Evolutionary conservation across 2,797 vertebrate species (phyloP), one percentile per base, ranked within the genome.

Genomic region (Leptodactylus fallax): DNA sequence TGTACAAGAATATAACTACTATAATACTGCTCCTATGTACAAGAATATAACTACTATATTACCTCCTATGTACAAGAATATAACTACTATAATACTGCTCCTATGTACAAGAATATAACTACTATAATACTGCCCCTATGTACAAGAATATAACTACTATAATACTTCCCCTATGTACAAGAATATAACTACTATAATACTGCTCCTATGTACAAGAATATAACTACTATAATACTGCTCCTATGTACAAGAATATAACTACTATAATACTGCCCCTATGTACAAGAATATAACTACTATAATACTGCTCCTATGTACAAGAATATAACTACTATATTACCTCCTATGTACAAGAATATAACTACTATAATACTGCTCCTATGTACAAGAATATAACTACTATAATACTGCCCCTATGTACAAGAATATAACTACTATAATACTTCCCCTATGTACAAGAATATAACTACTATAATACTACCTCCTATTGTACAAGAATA

Each of bases 201-300:
- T 65, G 1, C n/a, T 6, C 21, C 23, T 69, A 69, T 69, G 25
- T 69, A 69, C 65, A 69, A 27, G 65, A 27, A 69, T 27, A 25
- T 16, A 69, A 69, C 65, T 69, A 69, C 65, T 69, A 14, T 69
- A 69, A 69, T 69, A 69, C 25, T 69, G 23, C 61, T 27, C 65
- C 65, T 69, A 69, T 69, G 13, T 69, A 69, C 25, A 69, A 1
- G 25, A 69, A 69, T 69, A 27, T 69, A 69, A 69, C 25, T 27
- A 69, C 65, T 69, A 69, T 69, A 69, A 69, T 69, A 69, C 65
- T 69, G 23, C 65, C 63, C 65, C 23, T 69, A 69, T 69, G 25
- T 69, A 69, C 25, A 69, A 69, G 65, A 69, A 69, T 69, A 27
- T 69, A 69, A 27, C 65, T 69, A 69, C 65, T 69, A 69, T 69